Base-by-base conservation (phyloP, 2,797 vertebrate genomes). In the Cyprinodon diabolis region DNA sequence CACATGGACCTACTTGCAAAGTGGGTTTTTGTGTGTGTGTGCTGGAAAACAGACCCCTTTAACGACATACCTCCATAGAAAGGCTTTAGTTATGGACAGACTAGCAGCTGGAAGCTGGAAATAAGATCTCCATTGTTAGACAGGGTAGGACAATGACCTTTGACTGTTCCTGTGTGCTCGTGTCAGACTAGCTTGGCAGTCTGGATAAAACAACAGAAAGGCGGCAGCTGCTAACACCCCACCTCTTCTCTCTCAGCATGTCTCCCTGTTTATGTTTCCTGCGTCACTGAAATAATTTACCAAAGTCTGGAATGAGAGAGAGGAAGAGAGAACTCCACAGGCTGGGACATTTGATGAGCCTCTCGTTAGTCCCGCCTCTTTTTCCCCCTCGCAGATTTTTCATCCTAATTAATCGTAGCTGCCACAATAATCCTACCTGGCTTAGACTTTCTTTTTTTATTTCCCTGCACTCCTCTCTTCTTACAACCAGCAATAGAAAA, bases 171-270 rank as follows among this genome's bases (percentile, higher is more conserved):
- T 78, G 72, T 76, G 75, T 70, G 71, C 68, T 65, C 1, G 71
- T 68, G 67, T 76, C 56, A 25, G 81, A 48, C 80, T 77, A 80
- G 81, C n/a, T 72, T 58, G 78, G 77, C 74, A 83, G 79, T 73
- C 83, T 75, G 67, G 75, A 68, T 82, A 60, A 52, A 72, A 66
- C 48, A 68, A 84, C 86, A 87, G 83, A 78, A 86, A 86, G 75
- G 82, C 74, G 89, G 81, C 92, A 92, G 92, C 92, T 94, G 93
- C 89, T 71, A 69, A 81, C 25, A 54, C 78, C 75, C 75, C 76
- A 52, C 60, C 45, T 68, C 75, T 77, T 65, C 70, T 49, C 45
- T 77, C 62, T 35, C 35, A 78, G 69, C 78, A 69, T 70, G 58
- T 82, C 67, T 74, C 72, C 71, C 14, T 80, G 76, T 76, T 63